Conservation (phyloP, 1,140 invertebrate species). For the Polypedilum vanderplanki region DNA sequence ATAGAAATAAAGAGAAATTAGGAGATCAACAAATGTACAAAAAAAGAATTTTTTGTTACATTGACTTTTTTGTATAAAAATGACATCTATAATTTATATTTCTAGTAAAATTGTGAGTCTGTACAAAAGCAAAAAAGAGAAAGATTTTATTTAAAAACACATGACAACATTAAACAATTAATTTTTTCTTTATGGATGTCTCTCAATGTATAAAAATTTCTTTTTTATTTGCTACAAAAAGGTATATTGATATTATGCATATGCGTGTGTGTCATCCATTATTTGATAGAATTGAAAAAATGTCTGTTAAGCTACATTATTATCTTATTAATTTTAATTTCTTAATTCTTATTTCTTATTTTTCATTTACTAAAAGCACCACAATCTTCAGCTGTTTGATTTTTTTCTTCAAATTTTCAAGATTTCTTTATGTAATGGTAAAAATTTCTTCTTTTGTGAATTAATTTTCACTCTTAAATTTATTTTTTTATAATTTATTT, state of each 20-base stretch:
- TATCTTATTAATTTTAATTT: background rate
- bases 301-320: background rate
- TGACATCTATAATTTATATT: conserved; percentile 1
- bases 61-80: background rate
- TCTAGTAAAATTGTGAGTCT: background rate
- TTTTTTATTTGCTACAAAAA: background rate
- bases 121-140: background rate
- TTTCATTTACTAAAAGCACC: conserved; percentile 25
- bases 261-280: background rate
- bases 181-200: background rate
- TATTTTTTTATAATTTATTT: no score
- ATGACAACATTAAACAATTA: background rate
- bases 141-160: background rate
- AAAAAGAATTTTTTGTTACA: background rate
- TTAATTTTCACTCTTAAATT: no score
- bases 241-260: background rate
- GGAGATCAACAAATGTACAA: no score
- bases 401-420: background rate
- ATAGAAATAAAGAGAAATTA: no score
- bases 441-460: no score
- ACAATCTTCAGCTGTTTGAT: conserved; percentile 27
- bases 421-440: background rate
- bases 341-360: background rate
- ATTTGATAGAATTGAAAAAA: background rate
- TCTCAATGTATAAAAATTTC: background rate